Base-by-base conservation (phyloP, 1,140 invertebrate species). In the Scaptomyza graminum region DNA sequence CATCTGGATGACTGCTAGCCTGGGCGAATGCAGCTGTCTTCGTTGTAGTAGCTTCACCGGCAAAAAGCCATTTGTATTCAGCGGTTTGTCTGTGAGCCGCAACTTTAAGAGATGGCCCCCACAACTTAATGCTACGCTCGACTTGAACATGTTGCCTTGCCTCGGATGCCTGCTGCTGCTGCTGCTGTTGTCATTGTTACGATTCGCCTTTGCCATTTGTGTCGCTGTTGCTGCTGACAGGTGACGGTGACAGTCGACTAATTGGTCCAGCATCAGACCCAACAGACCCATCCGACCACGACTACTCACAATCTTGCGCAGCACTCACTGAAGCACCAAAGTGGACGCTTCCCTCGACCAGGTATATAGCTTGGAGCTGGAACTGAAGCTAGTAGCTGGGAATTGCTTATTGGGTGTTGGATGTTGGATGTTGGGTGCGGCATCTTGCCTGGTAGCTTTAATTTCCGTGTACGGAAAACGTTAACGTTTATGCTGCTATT, bases 201-300 rank as follows among this genome's bases (percentile, higher is more conserved):
- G 31, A 34, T 34, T 34, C 31, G 31, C 13, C 15, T 7, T 13
- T 5, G 44, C 43, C 7, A 13, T 11, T 31, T 43, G 22, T 60
- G 25, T 57, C 46, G 61, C 57, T 52, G 57, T 50, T 57, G 61
- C 54, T 64, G 68, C 62, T 62, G 59, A 69, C 59, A 69, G 65
- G 65, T 68, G 65, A 61, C 65, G 67, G 67, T 66, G 73, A 72
- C 68, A 75, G 73, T 75, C 73, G 56, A 75, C 73, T 75, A 75
- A 75, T 75, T 75, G 73, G 73, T 68, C 56, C 68, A 54, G 72
- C 67, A 69, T 63, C 66, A 47, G 62, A 9, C 37, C 37, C 11
- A 39, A 1, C 37, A 8, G 31, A 39, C 49, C 46, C 59, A 74
- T 28, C 66, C 51, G 67, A 74, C 52, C 52, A 69, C 47, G 59